Evolutionary conservation across 1,140 invertebrate genomes (phyloP).

Genomic region (Ceratosolen fusciceps): DNA sequence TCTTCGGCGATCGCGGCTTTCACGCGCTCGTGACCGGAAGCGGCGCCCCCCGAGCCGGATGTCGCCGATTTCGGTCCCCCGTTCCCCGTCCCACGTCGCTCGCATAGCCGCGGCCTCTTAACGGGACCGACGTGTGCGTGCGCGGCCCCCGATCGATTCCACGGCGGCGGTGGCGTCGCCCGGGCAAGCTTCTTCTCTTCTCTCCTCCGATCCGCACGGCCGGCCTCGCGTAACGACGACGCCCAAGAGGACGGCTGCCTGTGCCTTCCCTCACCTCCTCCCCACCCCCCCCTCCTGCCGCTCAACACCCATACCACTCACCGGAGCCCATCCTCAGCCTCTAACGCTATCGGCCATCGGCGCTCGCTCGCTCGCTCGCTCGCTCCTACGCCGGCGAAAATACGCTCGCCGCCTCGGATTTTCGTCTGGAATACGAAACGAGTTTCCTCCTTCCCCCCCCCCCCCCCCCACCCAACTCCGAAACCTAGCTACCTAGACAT

Average conservation of each 20-base stretch:
- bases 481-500: too few relatives aligned
- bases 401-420: not conserved
- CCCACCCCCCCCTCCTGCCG: not conserved
- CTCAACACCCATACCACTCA: not conserved
- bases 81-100: conserved; percentile 10
- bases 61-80: conserved; percentile 61
- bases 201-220: not conserved
- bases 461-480: not conserved
- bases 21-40: conserved; percentile 68
- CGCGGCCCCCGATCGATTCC: conserved; percentile 11
- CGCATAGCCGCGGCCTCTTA: conserved; percentile 46
- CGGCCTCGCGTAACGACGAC: conserved; percentile 3
- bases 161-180: not conserved
- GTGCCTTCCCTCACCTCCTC: not conserved
- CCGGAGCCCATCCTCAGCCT: not conserved
- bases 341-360: not conserved
- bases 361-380: not conserved
- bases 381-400: not conserved
- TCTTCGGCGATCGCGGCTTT: conserved; percentile 45
- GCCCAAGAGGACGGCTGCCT: not conserved
- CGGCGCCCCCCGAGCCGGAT: conserved; percentile 65
- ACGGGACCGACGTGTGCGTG: conserved; percentile 49
- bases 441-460: not conserved
- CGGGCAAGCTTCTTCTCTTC: not conserved
- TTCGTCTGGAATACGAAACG: not conserved